phyloP scores from a whole-genome alignment of 2,113 vertebrate genomes.

The Nannospalax galili region DNA sequence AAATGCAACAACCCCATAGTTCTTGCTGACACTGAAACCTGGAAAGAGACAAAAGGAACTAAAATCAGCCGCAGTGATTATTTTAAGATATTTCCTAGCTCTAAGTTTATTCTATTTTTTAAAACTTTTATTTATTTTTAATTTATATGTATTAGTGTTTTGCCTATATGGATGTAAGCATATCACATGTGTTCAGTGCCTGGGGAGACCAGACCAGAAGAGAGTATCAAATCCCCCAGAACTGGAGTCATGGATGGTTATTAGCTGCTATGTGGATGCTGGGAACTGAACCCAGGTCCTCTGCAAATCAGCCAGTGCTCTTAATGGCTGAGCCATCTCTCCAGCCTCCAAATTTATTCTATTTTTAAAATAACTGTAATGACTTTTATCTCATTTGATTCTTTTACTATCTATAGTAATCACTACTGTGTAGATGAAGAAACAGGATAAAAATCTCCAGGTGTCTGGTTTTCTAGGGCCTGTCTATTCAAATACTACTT shows the following conservation, averaged over 20 bases:
- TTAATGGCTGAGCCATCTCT: no score
- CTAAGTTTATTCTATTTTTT: conserved; percentile 7
- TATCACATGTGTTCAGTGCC: no score
- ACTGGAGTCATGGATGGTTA: no score
- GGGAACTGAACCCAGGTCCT: no score
- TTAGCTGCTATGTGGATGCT: no score
- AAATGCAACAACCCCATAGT: neutral
- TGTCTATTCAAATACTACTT: neutral
- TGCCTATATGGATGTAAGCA: no score
- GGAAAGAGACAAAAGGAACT: neutral
- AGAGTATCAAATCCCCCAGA: no score
- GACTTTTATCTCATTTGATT: neutral
- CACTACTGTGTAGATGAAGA: neutral
- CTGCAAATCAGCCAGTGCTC: no score
- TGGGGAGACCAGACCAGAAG: no score
- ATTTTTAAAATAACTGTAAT: conserved; percentile 2
- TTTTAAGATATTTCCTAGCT: neutral
- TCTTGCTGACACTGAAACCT: neutral
- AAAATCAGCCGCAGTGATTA: neutral
- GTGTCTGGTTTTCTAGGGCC: neutral
- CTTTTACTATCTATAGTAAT: neutral
- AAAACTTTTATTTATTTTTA: no score
- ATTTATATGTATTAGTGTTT: no score
- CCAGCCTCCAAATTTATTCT: neutral
- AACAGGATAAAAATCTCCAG: conserved; percentile 1